Conservation (phyloP, 2,888 invertebrate species). For the Caenorhabditis uteleia region DNA sequence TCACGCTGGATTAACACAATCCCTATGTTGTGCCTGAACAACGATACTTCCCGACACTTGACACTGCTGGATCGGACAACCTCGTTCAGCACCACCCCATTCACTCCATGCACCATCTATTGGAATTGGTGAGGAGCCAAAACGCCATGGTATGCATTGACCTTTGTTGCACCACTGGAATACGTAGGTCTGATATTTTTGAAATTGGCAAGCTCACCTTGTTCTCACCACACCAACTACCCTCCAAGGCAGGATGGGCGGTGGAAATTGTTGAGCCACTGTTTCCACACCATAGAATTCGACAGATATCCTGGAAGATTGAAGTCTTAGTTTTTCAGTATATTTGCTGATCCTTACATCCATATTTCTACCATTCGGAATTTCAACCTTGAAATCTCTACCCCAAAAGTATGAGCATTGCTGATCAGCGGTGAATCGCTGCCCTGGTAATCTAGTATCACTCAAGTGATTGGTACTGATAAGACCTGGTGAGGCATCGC, state of each 20-base stretch:
- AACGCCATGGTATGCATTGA: conserved; percentile 58
- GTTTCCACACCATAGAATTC: conserved; percentile 69
- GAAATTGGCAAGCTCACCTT: conserved; percentile 33
- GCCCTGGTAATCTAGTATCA: conserved; percentile 62
- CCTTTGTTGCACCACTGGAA: conserved; percentile 68
- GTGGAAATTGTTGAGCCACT: conserved; percentile 69
- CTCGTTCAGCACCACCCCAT: conserved; percentile 60
- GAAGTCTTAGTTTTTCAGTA: too few species aligned
- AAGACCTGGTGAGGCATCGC: conserved; percentile 60
- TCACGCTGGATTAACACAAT: conserved; percentile 68
- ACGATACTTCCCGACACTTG: conserved; percentile 63
- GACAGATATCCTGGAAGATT: conserved; percentile 65
- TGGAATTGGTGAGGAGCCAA: conserved; percentile 34
- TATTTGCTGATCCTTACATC: conserved; percentile 37
- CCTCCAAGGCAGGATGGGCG: conserved; percentile 69
- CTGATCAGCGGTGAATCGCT: conserved; percentile 68
- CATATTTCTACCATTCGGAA: conserved; percentile 64
- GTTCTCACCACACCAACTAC: conserved; percentile 67
- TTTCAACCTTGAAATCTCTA: conserved; percentile 66
- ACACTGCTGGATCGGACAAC: conserved; percentile 66
- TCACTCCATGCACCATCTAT: conserved; percentile 67
- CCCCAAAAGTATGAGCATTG: conserved; percentile 70
- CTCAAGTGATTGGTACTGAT: conserved; percentile 59
- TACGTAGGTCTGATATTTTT: not conserved
- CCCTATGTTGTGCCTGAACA: conserved; percentile 62